phyloP scores from a whole-genome alignment of 1,140 invertebrate genomes.

The Bradysia coprophila region DNA sequence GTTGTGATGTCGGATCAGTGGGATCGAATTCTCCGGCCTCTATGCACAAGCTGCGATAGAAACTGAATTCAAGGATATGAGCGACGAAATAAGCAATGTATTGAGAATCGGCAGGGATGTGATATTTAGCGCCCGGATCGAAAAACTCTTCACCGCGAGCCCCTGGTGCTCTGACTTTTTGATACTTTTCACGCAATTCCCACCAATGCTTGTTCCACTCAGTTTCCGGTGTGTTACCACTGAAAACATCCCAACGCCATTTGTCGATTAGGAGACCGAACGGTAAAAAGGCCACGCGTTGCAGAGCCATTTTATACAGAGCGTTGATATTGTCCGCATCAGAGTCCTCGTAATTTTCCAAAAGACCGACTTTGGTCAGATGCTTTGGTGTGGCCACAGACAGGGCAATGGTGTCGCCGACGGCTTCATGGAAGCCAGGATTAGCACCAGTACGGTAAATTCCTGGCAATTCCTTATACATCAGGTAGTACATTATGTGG shows the following conservation, averaged over 20 bases:
- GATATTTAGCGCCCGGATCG: slow-evolving; percentile 43
- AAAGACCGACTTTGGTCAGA: slow-evolving; percentile 30
- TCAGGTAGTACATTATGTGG: slow-evolving; percentile 54
- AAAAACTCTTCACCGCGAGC: slow-evolving; percentile 31
- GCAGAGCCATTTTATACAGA: slow-evolving; percentile 23
- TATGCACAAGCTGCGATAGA: slow-evolving; percentile 38
- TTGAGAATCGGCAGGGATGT: slow-evolving; percentile 33
- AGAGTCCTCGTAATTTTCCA: slow-evolving; percentile 6
- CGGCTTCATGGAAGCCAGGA: slow-evolving; percentile 56
- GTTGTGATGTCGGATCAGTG: slow-evolving; percentile 21
- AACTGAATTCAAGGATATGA: slow-evolving; percentile 39
- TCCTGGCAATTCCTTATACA: slow-evolving; percentile 46
- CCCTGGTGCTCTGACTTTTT: slow-evolving; percentile 35
- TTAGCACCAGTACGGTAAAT: slow-evolving; percentile 51
- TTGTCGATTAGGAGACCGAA: slow-evolving; percentile 32
- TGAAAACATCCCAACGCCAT: slow-evolving; percentile 36
- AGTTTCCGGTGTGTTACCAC: slow-evolving; percentile 23
- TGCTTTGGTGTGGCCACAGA: slow-evolving; percentile 38
- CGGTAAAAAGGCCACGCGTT: slow-evolving; percentile 41
- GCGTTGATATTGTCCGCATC: slow-evolving; percentile 1
- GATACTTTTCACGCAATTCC: slow-evolving; percentile 30
- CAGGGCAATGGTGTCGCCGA: slow-evolving; percentile 48
- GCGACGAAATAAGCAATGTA: slow-evolving; percentile 55
- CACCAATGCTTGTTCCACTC: slow-evolving; percentile 39
- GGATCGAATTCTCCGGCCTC: slow-evolving; percentile 31